Base-by-base conservation (phyloP, 2,888 invertebrate genomes). In the Trichopoda pennipes region DNA sequence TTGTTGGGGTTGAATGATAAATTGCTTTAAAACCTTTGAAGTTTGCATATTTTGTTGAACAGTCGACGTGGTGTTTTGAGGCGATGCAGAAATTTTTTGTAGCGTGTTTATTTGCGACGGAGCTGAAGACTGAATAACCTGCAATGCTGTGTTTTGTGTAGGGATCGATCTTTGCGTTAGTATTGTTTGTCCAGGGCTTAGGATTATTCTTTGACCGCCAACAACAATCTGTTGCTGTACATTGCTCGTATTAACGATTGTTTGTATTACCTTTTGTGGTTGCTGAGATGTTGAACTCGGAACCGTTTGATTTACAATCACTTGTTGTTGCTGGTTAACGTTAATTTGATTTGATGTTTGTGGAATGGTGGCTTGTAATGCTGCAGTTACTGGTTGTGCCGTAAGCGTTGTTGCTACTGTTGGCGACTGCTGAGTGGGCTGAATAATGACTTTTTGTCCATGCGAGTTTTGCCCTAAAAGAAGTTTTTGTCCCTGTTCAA, bases 221-320 rank as follows among this genome's bases (percentile, higher is more conserved):
- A 91, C 88, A 64, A 91, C 88, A 76, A 91, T 90, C 81, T 91
- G 91, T 76, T 91, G 91, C 70, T 90, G 90, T 17, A 90, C 88
- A 83, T 89, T 91, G 77, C 91, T 91, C 0, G 91, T 89, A 77
- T 91, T 90, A 9, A 91, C 90, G 81, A 91, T 90, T 84, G 91
- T 91, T 84, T 91, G 91, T 79, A 91, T 89, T 42, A 90, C 91
- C 78, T 91, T 91, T 80, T 91, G 91, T 8, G 91, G 88, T 0
- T 89, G 85, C 55, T 84, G 88, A 32, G 86, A 88, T 32, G 70
- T 19, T 84, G 79, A 63, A 58, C 32, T 63, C 4, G 60, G 68
- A 51, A 70, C 47, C n/a, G 73, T 61, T 83, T 85, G 89, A 85
- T 84, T 88, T 0, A 88, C 84, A 42, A 87, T 83, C 66, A 88